These are phyloP conservation scores for Melanotaenia trifasciata DNA, from an alignment of 2,797 vertebrate genomes.

Conservation along the genomic window DNA sequence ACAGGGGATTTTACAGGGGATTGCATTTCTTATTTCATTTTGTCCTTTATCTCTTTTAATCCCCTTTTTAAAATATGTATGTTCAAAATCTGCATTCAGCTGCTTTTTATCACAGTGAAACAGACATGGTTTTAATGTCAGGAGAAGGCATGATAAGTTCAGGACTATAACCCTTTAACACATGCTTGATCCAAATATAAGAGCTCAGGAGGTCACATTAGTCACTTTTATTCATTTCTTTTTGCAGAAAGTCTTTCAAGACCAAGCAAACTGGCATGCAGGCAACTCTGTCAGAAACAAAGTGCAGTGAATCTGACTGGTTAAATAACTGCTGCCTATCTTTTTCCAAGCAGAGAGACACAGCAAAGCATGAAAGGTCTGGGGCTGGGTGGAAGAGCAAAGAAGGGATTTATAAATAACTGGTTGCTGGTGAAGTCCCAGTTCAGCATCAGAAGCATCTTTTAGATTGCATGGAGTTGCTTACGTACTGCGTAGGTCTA, in stretches of 20 bases:
- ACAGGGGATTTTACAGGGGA: constrained; percentile 3
- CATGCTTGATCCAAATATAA: neutral
- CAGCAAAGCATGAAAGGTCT: constrained; percentile 12
- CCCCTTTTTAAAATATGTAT: constrained; percentile 19
- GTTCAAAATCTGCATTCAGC: constrained; percentile 21
- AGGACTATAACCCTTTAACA: constrained; percentile 4
- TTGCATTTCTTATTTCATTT: constrained; percentile 3
- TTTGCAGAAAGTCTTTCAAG: neutral
- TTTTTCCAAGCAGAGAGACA: constrained; percentile 22
- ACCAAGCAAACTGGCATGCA: neutral
- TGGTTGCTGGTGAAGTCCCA: constrained; percentile 6
- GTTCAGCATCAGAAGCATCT: constrained; percentile 42
- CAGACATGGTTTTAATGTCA: constrained; percentile 26
- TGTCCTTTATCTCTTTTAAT: constrained; percentile 11
- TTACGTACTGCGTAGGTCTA: constrained; percentile 18
- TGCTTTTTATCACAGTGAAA: constrained; percentile 34
- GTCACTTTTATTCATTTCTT: constrained; percentile 9
- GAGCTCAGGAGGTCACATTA: constrained; percentile 5
- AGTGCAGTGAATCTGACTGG: constrained; percentile 16
- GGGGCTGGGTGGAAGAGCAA: constrained; percentile 6
- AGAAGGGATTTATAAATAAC: constrained; percentile 55
- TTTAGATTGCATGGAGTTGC: constrained; percentile 20
- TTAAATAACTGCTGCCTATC: constrained; percentile 23
- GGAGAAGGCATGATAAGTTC: constrained; percentile 14
- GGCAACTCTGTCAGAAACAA: constrained; percentile 5